Base-by-base conservation (phyloP, 2,888 invertebrate genomes). In the Himalopsyche kuldschensis region DNA sequence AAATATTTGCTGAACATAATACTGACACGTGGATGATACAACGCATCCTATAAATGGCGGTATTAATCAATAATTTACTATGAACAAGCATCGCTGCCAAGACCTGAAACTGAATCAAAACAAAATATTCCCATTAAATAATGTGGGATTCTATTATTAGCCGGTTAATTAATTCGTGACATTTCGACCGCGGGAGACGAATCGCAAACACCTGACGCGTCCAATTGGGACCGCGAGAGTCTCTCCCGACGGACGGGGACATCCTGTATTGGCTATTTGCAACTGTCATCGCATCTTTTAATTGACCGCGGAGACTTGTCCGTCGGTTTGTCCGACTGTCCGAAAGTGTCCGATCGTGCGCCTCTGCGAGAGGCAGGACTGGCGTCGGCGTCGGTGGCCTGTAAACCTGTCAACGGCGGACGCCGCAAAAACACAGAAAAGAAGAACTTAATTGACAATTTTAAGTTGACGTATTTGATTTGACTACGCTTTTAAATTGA, bases 281-380 rank as follows among this genome's bases (percentile, higher is more conserved):
- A 84, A 84, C 84, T 84, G 84, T 84, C 84, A 84, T 82, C 84
- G 82, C 77, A 32, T 24, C 82, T 80, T 84, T 84, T 84, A 84
- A 84, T 84, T 84, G 82, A 82, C 63, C 84, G 75, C 31, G 30
- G 8, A 41, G 80, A 77, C 78, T 80, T 41, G 77, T 78, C 55
- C 77, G 82, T 20, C 78, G 55, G 55, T 55, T 55, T 55, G 55
- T 55, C 20, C 55, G 55, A 20, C 55, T 55, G 55, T 55, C 55
- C 55, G 55, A 55, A 55, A 55, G 55, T 55, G 55, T 55, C 55
- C 55, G 55, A 55, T 55, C 55, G 55, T 55, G 55, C 20, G 55
- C 55, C 55, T 55, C 55, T 55, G 55, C 20, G 55, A 55, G 55
- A 55, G 55, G 55, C 55, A 10, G 55, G n/a, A 55, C 20, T 55